A percentile compares a stretch with the other conserved stretches of the same genome.
These are phyloP conservation scores for Neotoxoptera formosana DNA, from an alignment of 1,140 invertebrate genomes.

Conservation along the genomic window DNA sequence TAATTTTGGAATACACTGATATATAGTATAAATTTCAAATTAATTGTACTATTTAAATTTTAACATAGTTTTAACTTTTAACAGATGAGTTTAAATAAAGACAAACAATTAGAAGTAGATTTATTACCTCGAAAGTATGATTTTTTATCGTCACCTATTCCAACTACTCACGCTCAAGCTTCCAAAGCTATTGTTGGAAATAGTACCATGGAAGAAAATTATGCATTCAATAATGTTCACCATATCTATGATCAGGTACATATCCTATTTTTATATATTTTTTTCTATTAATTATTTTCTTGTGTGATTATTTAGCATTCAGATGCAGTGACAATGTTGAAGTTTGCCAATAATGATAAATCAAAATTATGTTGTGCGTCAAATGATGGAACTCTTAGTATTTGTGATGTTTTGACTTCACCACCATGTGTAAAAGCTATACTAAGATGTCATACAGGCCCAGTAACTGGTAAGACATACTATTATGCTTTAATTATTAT, in stretches of 20 bases:
- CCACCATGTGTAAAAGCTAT: slow-evolving; percentile 76
- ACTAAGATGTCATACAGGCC: slow-evolving; percentile 77
- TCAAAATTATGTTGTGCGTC: slow-evolving; percentile 82
- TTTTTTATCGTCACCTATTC: slow-evolving; percentile 62
- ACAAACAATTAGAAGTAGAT: slow-evolving; percentile 57
- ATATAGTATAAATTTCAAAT: neutral
- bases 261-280: neutral
- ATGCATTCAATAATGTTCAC: slow-evolving; percentile 85
- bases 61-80: slow-evolving; percentile 22
- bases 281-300: slow-evolving; percentile 61
- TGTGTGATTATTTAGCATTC: slow-evolving; percentile 70
- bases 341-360: slow-evolving; percentile 88
- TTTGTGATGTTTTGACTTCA: slow-evolving; percentile 78
- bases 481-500: neutral
- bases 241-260: slow-evolving; percentile 83
- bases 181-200: slow-evolving; percentile 69
- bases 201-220: slow-evolving; percentile 78
- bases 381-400: slow-evolving; percentile 79
- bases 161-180: slow-evolving; percentile 66
- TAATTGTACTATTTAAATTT: slow-evolving; percentile 13
- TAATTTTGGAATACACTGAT: neutral
- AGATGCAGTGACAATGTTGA: slow-evolving; percentile 79
- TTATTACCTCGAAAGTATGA: slow-evolving; percentile 59
- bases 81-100: slow-evolving; percentile 63
- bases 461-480: slow-evolving; percentile 73